Evolutionary conservation across 2,797 vertebrate species (phyloP), one percentile per base, ranked within the genome.

Genomic region (Myotis daubentonii): DNA sequence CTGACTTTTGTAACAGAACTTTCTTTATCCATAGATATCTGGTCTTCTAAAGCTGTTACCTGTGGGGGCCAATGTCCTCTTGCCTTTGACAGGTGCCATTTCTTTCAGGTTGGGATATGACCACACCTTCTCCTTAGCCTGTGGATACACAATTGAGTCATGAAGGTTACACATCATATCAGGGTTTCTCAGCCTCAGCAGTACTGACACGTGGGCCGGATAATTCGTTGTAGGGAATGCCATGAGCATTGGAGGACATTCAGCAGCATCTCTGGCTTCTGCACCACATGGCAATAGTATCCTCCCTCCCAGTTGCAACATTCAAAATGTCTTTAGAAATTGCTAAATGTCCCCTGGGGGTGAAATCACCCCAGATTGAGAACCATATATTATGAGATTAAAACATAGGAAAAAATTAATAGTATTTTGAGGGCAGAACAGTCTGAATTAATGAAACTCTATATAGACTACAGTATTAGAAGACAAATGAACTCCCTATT

Each of bases 51-150:
- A 51, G 60, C n/a, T 87, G 76, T 96, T 98, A 99, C 99, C 99
- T 99, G 98, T 89, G 7, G 98, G 93, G 90, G 98, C 98, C 6
- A 97, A 98, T 28, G 98, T 98, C 96, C 98, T 99, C 96, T 98
- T 98, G 95, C 98, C 98, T 98, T 99, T 98, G 95, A 98, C 98
- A 53, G 96, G 80, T 88, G 98, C 98, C 68, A 96, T 94, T 89
- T 98, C 98, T 20, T 98, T 98, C 87, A 97, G 97, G 95, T 88
- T 98, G 44, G 98, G 81, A 72, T 97, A 98, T 80, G 98, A 94
- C 93, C 91, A 79, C 17, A 47, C 20, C 93, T 98, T 99, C 78
- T 99, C 99, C 86, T 98, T 98, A 15, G 44, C 86, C 97, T 97
- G 89, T 87, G 57, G 41, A 83, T 47, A 79, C 7, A 94, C 55